Percentiles rank a stretch among this genome's conserved stretches.
Evolutionary conservation across 2,113 vertebrate genomes (phyloP).

Genomic region (Lathamus discolor): DNA sequence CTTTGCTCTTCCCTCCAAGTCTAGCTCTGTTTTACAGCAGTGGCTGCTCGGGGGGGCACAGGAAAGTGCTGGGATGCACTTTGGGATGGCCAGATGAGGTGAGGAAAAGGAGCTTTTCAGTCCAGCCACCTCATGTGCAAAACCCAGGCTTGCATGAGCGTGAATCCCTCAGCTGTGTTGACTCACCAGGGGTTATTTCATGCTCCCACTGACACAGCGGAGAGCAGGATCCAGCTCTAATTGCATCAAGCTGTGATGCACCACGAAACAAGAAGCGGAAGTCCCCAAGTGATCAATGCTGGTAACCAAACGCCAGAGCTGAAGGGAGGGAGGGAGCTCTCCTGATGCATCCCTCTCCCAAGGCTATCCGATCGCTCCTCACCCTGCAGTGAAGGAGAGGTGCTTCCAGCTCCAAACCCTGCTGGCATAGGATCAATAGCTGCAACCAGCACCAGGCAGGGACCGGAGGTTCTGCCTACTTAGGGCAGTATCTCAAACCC

Average conservation of each 20-base stretch:
- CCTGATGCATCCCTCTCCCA: neutral
- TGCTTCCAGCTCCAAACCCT: neutral
- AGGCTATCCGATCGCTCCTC: neutral
- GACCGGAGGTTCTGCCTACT: neutral
- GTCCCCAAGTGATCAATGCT: rapidly evolving
- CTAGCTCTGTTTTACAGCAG: neutral
- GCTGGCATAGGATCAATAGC: neutral
- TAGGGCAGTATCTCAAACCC: neutral
- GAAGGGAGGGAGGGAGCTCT: neutral
- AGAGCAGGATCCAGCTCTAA: neutral
- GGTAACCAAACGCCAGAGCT: rapidly evolving
- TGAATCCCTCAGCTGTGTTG: neutral
- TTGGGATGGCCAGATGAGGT: rapidly evolving
- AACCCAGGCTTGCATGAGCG: neutral
- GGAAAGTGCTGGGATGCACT: neutral
- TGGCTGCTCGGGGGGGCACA: neutral
- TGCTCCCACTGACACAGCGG: neutral
- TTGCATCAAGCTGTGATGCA: neutral
- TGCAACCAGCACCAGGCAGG: neutral
- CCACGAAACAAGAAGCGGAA: neutral
- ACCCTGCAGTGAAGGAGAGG: neutral
- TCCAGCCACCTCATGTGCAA: neutral
- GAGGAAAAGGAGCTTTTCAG: neutral
- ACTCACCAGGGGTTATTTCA: neutral
- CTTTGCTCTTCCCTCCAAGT: neutral